Evolutionary conservation across 2,113 vertebrate species (phyloP), one percentile per base, ranked within the genome.

Genomic region (Hymenochirus boettgeri): DNA sequence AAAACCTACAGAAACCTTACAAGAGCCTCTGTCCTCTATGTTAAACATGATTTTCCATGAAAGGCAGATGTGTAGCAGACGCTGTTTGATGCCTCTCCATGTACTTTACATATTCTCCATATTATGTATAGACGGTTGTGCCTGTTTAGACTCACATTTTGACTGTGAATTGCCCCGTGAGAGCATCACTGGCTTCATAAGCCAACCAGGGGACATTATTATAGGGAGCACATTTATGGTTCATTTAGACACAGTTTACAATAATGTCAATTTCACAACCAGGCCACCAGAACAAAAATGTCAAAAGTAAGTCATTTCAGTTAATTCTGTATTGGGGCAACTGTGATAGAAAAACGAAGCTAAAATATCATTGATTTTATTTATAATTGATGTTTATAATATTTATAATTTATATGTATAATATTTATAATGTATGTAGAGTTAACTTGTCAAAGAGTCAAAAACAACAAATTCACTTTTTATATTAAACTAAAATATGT

Each of bases 271-370:
- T 57, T 65, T 65, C 29, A 57, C 39, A 19, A 57, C 12, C 42
- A 48, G 31, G 15, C 63, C 63, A 1, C 23, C 27, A 24, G 54
- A 57, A 7, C 42, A 48, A 3, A 23, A 37, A 35, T 65, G 63
- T 6, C 54, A 65, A 46, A 13, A 31, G 63, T 65, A 33, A 65
- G 63, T 57, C n/a, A n/a, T n/a, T n/a, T n/a, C n/a, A n/a, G n/a
- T n/a, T n/a, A n/a, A n/a, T n/a, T n/a, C n/a, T n/a, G n/a, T n/a
- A n/a, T n/a, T n/a, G n/a, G n/a, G n/a, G n/a, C n/a, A n/a, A n/a
- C n/a, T n/a, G n/a, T n/a, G n/a, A n/a, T n/a, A n/a, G n/a, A n/a
- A n/a, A n/a, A n/a, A n/a, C n/a, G n/a, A n/a, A n/a, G n/a, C n/a
- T n/a, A n/a, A n/a, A n/a, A n/a, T n/a, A n/a, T n/a, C n/a, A n/a